Evolutionary conservation across 2,888 invertebrate genomes (phyloP).

Genomic region (Drosophila suboccidentalis): DNA sequence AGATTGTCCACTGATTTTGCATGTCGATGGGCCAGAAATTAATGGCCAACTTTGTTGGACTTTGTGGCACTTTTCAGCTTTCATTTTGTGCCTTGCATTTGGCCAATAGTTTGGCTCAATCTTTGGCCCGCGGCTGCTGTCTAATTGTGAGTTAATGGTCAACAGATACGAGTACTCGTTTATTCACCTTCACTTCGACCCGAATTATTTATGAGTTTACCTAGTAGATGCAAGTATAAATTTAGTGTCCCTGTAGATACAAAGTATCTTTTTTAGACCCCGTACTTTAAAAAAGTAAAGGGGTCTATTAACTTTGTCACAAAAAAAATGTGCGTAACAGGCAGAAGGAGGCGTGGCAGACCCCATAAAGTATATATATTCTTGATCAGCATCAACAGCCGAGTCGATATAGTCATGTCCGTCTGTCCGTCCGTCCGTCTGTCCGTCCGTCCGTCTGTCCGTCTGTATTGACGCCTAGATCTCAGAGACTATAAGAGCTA

Average conservation of each 20-base stretch:
- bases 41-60: constrained; percentile 59
- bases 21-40: constrained; percentile 68
- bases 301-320: too few species aligned
- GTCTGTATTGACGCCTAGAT: too few species aligned
- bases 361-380: too few species aligned
- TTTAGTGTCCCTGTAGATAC: neutral
- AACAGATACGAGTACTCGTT: constrained; percentile 24
- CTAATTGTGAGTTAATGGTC: constrained; percentile 48
- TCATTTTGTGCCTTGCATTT: constrained; percentile 17
- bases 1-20: constrained; percentile 57
- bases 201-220: constrained; percentile 7
- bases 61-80: constrained; percentile 38
- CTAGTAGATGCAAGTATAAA: neutral
- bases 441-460: too few species aligned
- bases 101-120: constrained; percentile 2
- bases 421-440: too few species aligned
- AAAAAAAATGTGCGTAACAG: too few species aligned
- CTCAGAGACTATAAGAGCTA: too few species aligned
- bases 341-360: too few species aligned
- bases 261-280: neutral
- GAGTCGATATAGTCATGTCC: too few species aligned
- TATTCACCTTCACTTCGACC: neutral
- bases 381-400: too few species aligned
- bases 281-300: too few species aligned
- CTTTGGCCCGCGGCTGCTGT: constrained; percentile 33